These are phyloP conservation scores for Crocuta crocuta DNA, from an alignment of 2,113 vertebrate genomes.

Conservation along the genomic window DNA sequence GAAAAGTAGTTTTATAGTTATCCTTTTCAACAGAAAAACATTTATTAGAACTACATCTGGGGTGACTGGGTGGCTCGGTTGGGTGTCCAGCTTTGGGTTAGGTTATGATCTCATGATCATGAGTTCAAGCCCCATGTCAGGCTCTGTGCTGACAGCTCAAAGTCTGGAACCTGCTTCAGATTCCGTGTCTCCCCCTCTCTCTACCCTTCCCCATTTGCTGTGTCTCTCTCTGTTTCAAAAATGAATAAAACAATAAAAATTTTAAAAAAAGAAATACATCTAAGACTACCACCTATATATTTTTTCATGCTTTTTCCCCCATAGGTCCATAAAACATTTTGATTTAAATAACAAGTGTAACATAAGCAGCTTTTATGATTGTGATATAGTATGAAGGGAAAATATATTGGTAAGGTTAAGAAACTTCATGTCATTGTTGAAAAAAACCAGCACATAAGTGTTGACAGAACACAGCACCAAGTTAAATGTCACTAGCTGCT, in stretches of 20 bases:
- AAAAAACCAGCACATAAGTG: background rate
- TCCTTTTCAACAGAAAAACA: background rate
- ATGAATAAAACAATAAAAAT: too few relatives aligned
- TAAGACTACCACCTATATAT: background rate
- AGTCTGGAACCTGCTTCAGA: too few relatives aligned
- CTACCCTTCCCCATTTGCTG: too few relatives aligned
- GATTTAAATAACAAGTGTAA: background rate
- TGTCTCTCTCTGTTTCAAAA: too few relatives aligned
- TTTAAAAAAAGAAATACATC: background rate
- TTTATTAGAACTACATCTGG: background rate
- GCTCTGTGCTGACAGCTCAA: too few relatives aligned
- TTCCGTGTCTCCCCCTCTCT: too few relatives aligned
- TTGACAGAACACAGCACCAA: background rate
- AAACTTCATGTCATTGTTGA: background rate
- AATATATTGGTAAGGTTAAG: background rate
- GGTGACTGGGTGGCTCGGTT: too few relatives aligned
- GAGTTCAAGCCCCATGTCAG: too few relatives aligned
- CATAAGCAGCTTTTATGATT: background rate
- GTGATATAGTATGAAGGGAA: background rate
- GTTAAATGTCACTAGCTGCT: background rate
- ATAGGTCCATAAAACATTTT: background rate
- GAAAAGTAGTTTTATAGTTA: background rate
- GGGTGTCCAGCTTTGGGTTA: too few relatives aligned
- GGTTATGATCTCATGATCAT: too few relatives aligned
- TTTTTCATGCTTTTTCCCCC: constrained; percentile 65